Evolutionary conservation across 2,888 invertebrate genomes (phyloP), one percentile per base, ranked within the genome.

Genomic region (Caenorhabditis sp.): DNA sequence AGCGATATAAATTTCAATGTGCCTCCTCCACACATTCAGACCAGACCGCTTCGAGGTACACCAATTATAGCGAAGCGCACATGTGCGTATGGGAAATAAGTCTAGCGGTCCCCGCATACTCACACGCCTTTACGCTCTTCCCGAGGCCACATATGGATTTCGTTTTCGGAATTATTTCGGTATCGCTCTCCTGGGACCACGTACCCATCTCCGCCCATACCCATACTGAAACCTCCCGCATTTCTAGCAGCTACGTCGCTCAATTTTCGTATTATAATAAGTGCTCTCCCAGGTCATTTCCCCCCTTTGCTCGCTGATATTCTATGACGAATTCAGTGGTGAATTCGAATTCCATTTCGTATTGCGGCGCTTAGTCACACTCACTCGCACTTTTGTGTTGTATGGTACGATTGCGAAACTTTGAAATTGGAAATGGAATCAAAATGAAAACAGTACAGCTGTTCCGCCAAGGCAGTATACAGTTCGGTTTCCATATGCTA

Each of bases 41-140:
- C 47, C 47, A 47, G 47, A 47, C 58, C 70, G 20, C 47, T 61
- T 47, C 70, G 76, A 76, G 76, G 76, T 76, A 76, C 76, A 60
- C 76, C 76, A 76, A 76, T 76, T 76, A 76, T 76, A 76, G 76
- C 67, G 76, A 76, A 76, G 76, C 76, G 76, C 76, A 67, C 53
- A 67, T 76, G 67, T 74, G 74, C 47, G 64, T 56, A 72, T 72
- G 55, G 72, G 47, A 72, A 72, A 72, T 72, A 64, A 64, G 72
- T 47, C 47, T 53, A 26, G 53, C 13, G 22, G 53, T 13, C 64
- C 71, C 22, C 55, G 47, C 18, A 5, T 28, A 18, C 58, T 26
- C 53, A 6, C 37, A 13, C 35, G 20, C 37, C 65, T 47, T 60
- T 56, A 58, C 32, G 22, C 51, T 20, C 60, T 20, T 13, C 56